A percentile compares a stretch with the other conserved stretches of the same genome.
Conservation (phyloP, 2,888 invertebrate genomes). For the Julus scandinavius region DNA sequence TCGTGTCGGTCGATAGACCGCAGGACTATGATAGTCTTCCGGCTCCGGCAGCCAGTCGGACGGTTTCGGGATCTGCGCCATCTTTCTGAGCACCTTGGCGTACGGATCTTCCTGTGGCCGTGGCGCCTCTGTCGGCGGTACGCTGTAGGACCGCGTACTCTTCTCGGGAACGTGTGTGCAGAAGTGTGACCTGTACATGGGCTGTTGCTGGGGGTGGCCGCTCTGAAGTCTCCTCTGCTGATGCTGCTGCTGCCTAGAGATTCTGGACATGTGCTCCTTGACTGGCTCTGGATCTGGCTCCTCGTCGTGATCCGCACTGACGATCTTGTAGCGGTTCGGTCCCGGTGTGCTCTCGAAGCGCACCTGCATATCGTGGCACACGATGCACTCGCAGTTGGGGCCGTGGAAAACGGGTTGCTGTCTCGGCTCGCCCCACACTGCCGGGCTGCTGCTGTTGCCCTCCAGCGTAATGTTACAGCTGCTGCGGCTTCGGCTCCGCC, state of each 20-base stretch:
- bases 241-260: neutral
- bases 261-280: neutral
- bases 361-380: constrained; percentile 57
- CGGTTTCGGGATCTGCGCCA: neutral
- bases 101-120: neutral
- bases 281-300: neutral
- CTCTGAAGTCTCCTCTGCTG: neutral
- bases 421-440: constrained; percentile 60
- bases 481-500: constrained; percentile 72
- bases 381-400: constrained; percentile 57
- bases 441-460: constrained; percentile 58
- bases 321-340: neutral
- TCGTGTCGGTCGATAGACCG: neutral
- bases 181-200: constrained; percentile 57
- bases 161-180: constrained; percentile 57
- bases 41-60: neutral
- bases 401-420: constrained; percentile 55
- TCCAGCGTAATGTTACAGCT: constrained; percentile 77
- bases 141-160: neutral
- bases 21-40: neutral
- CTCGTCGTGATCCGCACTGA: constrained; percentile 2
- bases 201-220: neutral
- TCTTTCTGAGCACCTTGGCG: constrained; percentile 43
- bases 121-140: neutral
- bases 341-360: constrained; percentile 55